These are phyloP conservation scores for Procapra przewalskii DNA, from an alignment of 2,113 vertebrate species.

Conservation along the genomic window DNA sequence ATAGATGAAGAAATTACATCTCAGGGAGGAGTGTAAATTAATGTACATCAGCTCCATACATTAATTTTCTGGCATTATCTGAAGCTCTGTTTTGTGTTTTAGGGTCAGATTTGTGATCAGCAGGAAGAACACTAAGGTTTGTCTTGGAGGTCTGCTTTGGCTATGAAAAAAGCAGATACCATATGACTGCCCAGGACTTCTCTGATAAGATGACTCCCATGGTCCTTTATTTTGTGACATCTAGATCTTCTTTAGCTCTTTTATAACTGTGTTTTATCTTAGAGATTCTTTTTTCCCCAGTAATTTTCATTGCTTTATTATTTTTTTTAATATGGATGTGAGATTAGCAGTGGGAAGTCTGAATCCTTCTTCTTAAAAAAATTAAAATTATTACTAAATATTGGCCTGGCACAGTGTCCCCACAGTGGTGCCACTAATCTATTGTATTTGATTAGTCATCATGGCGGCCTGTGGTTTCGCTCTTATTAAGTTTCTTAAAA, in stretches of 20 bases:
- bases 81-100: neutral
- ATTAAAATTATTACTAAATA: conserved; percentile 19
- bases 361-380: conserved; percentile 31
- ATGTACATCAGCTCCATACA: neutral
- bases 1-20: neutral
- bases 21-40: neutral
- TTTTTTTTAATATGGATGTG: neutral
- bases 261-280: neutral
- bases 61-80: neutral
- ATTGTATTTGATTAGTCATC: neutral
- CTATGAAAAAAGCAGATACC: neutral
- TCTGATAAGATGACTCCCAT: neutral
- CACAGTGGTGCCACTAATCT: neutral
- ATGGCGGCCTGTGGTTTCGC: neutral
- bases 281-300: neutral
- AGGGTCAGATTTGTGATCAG: neutral
- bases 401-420: neutral
- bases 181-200: neutral
- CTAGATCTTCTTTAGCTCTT: neutral
- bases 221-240: neutral
- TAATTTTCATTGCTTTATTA: conserved; percentile 34
- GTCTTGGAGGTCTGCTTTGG: neutral
- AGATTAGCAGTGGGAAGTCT: conserved; percentile 34
- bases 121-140: neutral
- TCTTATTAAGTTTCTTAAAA: conserved; percentile 33